Evolutionary conservation across 2,888 invertebrate species (phyloP), one percentile per base, ranked within the genome.

Genomic region (Mylabris sibirica): DNA sequence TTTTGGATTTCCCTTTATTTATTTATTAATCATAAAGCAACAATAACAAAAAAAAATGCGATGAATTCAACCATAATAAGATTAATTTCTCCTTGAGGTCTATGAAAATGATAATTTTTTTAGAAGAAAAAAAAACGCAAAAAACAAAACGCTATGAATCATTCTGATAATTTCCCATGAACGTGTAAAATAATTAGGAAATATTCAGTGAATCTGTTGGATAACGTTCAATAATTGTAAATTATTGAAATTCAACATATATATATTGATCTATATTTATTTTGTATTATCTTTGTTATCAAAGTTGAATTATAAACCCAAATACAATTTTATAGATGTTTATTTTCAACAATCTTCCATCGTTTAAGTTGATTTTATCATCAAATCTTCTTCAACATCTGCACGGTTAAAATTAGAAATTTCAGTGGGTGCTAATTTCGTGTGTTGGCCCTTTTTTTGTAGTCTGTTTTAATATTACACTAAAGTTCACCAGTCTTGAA

Each of bases 341-440:
- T 38, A 38, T 38, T 9, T 44, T 44, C 12, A 17, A 44, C 4
- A 44, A 17, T 17, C 1, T 4, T 44, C n/a, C 44, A 44, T 17
- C 44, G 4, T 44, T 41, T 38, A 12, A 38, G 38, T 30, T 30
- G 30, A 30, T 30, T 30, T 30, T 44, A 44, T 44, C 14, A 49
- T 49, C 49, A 49, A 49, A 20, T 49, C 49, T 49, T 44, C 44
- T 6, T 20, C 49, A 49, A 20, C 49, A 49, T 49, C 49, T 49
- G 20, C 20, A 49, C 20, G 20, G 20, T 49, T 49, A 49, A 49
- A 49, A 6, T 49, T 49, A 49, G 20, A 49, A 20, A 9, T 49
- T 22, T 49, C 49, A 49, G 49, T 20, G 20, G 49, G 49, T 44
- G 44, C 49, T 20, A 49, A 49, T 49, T 49, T 49, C 4, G 20